Base-by-base conservation (phyloP, 1,140 invertebrate genomes). In the Brevipalpus yothersi region DNA sequence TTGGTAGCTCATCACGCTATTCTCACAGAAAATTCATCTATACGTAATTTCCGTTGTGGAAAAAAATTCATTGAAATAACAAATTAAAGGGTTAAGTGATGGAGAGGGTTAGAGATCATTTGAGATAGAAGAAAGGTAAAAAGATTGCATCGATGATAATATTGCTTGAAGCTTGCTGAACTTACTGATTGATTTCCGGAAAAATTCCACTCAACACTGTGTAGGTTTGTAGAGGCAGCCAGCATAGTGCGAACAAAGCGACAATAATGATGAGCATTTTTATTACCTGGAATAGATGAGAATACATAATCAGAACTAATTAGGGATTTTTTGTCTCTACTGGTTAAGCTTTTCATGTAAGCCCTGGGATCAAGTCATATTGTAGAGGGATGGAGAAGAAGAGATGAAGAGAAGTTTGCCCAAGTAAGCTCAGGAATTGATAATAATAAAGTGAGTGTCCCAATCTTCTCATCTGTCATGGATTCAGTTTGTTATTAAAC, bases 171-270 rank as follows among this genome's bases (percentile, higher is more conserved):
- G 31, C 31, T 31, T 31, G 31, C n/a, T 3, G 31, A 41, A 10
- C 12, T 41, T 60, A 59, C 42, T n/a, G 15, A 19, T 58, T 58
- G 31, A 98, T 76, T 17, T 78, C 76, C 70, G 66, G 64, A 41
- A 65, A 57, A 12, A 72, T 61, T 58, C 68, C 68, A 39, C 67
- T 65, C 12, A 72, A 60, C 12, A 68, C 31, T 39, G 69, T 66
- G 62, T 69, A 70, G 11, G 63, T 60, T 62, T 75, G 72, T 21
- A 73, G 65, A 0, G 73, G 73, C n/a, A 72, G 58, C 73, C 73
- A 75, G 53, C 73, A 74, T 2, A 75, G 59, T 3, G 71, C 68
- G 59, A 75, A 75, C 21, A 73, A 61, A 17, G 67, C 66, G 5
- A 75, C 73, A 42, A 75, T 73, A 17, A 73, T 69, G 17, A 72